phyloP scores from a whole-genome alignment of 2,888 invertebrate genomes.

The Papilio demoleus region DNA sequence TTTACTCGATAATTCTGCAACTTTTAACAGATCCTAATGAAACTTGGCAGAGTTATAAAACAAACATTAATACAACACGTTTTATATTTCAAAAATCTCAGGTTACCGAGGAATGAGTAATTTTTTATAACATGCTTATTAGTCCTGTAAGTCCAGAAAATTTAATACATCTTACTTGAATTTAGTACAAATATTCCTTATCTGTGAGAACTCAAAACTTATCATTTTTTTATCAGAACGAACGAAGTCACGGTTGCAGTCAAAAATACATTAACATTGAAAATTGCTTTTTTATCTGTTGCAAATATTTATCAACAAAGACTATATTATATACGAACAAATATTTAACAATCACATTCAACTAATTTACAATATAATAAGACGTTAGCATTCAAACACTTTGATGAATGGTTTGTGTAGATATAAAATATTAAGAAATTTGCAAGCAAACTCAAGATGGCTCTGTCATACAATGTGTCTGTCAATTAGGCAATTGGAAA shows the following conservation, averaged over 20 bases:
- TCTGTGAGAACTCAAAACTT: no score
- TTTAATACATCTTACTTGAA: no score
- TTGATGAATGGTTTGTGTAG: slow-evolving; percentile 10
- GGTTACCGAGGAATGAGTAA: no score
- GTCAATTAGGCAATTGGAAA: slow-evolving; percentile 39
- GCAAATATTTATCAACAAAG: neutral
- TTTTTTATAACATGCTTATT: no score
- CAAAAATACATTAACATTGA: neutral
- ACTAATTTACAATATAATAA: slow-evolving; percentile 22
- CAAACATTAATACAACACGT: no score
- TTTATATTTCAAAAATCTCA: no score
- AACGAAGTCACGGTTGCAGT: neutral
- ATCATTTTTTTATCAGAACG: no score
- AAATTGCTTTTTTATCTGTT: neutral
- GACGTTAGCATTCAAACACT: slow-evolving; percentile 11
- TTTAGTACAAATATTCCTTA: no score
- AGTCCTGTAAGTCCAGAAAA: no score
- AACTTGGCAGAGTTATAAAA: no score
- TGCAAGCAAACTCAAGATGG: slow-evolving; percentile 34
- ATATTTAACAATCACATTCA: slow-evolving; percentile 20
- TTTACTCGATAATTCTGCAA: no score
- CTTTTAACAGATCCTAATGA: no score
- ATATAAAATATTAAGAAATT: slow-evolving; percentile 31
- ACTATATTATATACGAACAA: neutral
- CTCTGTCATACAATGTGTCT: slow-evolving; percentile 38